These are phyloP conservation scores for Ceuthmochares aereus DNA, from an alignment of 2,113 vertebrate genomes.

Conservation along the genomic window DNA sequence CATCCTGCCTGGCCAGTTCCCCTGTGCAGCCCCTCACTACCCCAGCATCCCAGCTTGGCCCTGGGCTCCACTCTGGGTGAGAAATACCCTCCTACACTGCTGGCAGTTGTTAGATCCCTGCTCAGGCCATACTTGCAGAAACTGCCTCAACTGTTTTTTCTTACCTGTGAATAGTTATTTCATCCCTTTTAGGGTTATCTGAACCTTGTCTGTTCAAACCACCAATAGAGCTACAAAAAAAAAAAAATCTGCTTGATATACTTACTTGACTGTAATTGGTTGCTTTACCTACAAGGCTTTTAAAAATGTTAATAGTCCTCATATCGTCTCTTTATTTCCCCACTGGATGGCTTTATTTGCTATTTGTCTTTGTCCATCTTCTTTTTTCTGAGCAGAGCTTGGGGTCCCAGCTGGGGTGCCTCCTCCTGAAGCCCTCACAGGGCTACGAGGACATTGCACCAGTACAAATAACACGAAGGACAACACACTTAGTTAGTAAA, in stretches of 20 bases:
- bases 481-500: neutral
- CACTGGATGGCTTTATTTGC: neutral
- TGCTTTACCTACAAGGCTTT: neutral
- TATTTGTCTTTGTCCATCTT: neutral
- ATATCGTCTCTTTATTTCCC: neutral
- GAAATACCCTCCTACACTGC: neutral
- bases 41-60: neutral
- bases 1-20: fast-evolving
- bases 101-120: neutral
- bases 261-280: neutral
- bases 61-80: fast-evolving
- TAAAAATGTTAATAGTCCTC: neutral
- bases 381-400: neutral
- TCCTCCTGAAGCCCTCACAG: neutral
- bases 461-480: neutral
- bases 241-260: neutral
- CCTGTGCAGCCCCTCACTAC: neutral
- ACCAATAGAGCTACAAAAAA: neutral
- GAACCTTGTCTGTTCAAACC: neutral
- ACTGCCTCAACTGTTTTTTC: neutral
- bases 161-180: neutral
- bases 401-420: neutral
- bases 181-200: neutral
- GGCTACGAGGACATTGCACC: neutral
- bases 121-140: neutral